A percentile compares a stretch with the other conserved stretches of the same genome.
Conservation (phyloP, 1,140 invertebrate species). For the Plutomurus gul region DNA sequence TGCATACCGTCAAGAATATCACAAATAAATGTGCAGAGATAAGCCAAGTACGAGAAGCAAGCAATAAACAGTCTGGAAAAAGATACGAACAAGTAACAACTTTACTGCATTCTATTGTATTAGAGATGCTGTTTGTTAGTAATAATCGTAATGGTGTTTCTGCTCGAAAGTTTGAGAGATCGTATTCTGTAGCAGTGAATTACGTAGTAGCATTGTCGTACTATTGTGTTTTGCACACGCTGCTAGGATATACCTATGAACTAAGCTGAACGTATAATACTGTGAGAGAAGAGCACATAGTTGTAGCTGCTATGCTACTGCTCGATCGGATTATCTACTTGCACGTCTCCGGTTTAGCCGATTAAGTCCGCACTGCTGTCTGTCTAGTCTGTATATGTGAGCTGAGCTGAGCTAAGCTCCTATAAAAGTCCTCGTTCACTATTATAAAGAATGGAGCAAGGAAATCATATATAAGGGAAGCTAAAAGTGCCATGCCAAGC, state of each 20-base stretch:
- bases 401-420: conserved; percentile 7
- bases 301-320: neutral
- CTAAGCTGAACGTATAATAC: neutral
- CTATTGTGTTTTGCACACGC: neutral
- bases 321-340: conserved; percentile 40
- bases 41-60: neutral
- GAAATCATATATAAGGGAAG: too few relatives aligned
- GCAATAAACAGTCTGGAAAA: conserved; percentile 2
- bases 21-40: too few relatives aligned
- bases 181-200: neutral
- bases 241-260: neutral
- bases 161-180: neutral
- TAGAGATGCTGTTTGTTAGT: neutral
- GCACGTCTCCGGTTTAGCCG: conserved; percentile 37
- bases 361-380: conserved; percentile 35
- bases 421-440: neutral
- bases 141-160: neutral
- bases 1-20: too few relatives aligned
- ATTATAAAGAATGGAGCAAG: too few relatives aligned
- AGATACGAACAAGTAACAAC: neutral
- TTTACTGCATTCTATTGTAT: neutral
- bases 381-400: neutral
- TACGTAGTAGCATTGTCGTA: neutral
- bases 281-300: neutral
- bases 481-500: too few relatives aligned